Evolutionary conservation across 2,113 vertebrate genomes (phyloP).

Genomic region (Scytalopus superciliaris): DNA sequence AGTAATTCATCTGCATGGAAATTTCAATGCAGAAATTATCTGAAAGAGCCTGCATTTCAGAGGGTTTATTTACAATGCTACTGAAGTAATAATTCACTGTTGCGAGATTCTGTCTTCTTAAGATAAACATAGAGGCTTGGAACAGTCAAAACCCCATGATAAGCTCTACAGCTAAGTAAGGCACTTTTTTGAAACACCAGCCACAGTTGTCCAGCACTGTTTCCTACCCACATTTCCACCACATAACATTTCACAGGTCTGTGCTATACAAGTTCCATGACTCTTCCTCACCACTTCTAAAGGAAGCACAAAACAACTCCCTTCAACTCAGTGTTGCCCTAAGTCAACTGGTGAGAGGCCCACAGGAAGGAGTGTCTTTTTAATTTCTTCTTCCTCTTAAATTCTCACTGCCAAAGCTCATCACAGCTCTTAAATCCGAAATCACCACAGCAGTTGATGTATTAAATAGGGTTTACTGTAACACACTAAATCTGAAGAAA

Average conservation of each 20-base stretch:
- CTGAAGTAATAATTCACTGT: neutral
- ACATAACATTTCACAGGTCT: neutral
- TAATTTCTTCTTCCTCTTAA: neutral
- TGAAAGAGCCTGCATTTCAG: neutral
- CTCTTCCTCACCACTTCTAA: neutral
- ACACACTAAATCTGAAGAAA: neutral
- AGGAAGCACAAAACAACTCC: neutral
- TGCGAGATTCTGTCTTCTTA: neutral
- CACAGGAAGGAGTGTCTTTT: neutral
- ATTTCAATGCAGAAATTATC: neutral
- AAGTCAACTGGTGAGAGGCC: accelerated
- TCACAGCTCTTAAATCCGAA: neutral
- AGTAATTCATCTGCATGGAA: slow-evolving; percentile 86
- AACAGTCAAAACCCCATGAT: neutral
- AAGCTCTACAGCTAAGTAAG: neutral
- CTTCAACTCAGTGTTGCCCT: neutral
- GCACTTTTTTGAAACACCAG: neutral
- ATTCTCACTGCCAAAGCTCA: neutral
- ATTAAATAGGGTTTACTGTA: neutral
- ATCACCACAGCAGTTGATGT: neutral
- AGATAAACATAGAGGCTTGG: neutral
- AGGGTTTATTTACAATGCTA: neutral
- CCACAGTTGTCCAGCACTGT: neutral
- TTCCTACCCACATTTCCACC: neutral
- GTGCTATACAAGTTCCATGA: neutral